Evolutionary conservation across 2,888 invertebrate genomes (phyloP).

Genomic region (Lithophane socia): DNA sequence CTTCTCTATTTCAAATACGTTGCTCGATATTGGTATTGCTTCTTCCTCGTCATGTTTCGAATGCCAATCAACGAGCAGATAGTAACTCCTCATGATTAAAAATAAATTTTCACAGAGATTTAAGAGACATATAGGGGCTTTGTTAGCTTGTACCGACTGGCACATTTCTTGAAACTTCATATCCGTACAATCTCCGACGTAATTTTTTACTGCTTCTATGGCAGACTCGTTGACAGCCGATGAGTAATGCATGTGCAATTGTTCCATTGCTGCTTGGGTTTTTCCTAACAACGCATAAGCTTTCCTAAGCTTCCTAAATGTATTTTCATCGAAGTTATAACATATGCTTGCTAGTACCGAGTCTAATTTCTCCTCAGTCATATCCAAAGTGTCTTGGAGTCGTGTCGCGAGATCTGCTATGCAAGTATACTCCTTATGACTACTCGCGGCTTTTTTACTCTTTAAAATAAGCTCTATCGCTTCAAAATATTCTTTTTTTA

Average conservation of each 20-base stretch:
- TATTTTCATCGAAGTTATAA: conserved; percentile 93
- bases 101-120: conserved; percentile 97
- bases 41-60: conserved; percentile 86
- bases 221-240: conserved; percentile 97
- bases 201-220: conserved; percentile 90
- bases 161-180: conserved; percentile 95
- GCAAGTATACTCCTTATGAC: conserved; percentile 97
- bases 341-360: conserved; percentile 95
- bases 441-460: conserved; percentile 96
- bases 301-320: conserved; percentile 95
- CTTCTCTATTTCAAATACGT: conserved; percentile 90
- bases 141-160: conserved; percentile 85
- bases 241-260: conserved; percentile 98
- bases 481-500: conserved; percentile 96
- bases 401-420: conserved; percentile 96
- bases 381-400: conserved; percentile 96
- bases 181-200: conserved; percentile 80
- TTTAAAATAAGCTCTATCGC: conserved; percentile 97
- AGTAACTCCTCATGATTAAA: conserved; percentile 95
- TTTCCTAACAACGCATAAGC: conserved; percentile 98
- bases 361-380: conserved; percentile 98
- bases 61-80: conserved; percentile 95
- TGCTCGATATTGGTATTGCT: conserved; percentile 70
- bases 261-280: conserved; percentile 97
- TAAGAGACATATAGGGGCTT: conserved; percentile 92